phyloP scores from a whole-genome alignment of 2,113 vertebrate genomes.

The Stomatorhinus ivindoensis region DNA sequence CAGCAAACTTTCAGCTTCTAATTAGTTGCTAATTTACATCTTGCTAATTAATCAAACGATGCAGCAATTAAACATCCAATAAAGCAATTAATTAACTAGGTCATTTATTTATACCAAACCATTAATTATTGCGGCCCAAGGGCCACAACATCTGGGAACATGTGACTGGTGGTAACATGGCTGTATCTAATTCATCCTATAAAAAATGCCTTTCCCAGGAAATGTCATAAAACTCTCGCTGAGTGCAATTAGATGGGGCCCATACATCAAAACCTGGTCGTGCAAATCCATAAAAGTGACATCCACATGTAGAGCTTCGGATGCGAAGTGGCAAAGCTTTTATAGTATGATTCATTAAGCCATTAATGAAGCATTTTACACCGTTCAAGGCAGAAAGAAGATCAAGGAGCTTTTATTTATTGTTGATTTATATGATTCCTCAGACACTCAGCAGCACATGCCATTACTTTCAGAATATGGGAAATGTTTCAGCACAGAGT shows the following conservation, averaged over 20 bases:
- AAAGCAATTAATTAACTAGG: background rate
- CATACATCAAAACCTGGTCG: constrained; percentile 52
- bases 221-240: constrained; percentile 50
- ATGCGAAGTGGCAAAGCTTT: constrained; percentile 37
- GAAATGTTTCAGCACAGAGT: background rate
- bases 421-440: constrained; percentile 26
- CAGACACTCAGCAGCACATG: constrained; percentile 20
- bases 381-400: constrained; percentile 38
- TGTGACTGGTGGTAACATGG: constrained; percentile 36
- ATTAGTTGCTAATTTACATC: background rate
- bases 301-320: constrained; percentile 37
- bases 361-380: constrained; percentile 62
- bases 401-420: constrained; percentile 50
- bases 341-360: constrained; percentile 59
- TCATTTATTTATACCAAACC: constrained; percentile 16
- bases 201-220: constrained; percentile 49
- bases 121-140: constrained; percentile 42
- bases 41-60: background rate
- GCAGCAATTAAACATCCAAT: background rate
- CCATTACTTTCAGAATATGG: constrained; percentile 22
- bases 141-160: constrained; percentile 29
- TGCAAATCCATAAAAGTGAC: constrained; percentile 57
- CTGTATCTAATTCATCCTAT: constrained; percentile 29
- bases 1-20: background rate
- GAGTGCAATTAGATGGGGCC: constrained; percentile 56